Conservation (phyloP, 1,140 invertebrate species). For the Brachionus calyciflorus region DNA sequence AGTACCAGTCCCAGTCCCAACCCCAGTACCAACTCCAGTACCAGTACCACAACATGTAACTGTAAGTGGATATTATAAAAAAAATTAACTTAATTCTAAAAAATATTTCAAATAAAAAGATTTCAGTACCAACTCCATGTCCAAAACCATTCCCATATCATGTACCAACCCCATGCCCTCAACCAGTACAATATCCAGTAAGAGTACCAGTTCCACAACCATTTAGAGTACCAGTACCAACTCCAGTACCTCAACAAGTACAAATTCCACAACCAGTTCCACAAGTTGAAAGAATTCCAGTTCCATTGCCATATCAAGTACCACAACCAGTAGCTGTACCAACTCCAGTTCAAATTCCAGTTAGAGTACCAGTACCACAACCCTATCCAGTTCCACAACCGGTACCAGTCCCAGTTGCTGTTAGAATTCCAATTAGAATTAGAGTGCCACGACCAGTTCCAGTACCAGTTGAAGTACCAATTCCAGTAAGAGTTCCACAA, state of each 20-base stretch:
- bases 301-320: no score
- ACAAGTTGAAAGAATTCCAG: no score
- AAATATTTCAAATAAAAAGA: background rate
- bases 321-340: conserved; percentile 18
- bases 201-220: conserved; percentile 2
- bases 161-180: no score
- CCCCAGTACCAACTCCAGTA: background rate
- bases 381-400: conserved; percentile 18
- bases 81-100: no score
- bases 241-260: background rate
- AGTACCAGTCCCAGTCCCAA: conserved; percentile 3
- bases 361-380: conserved; percentile 14
- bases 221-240: background rate
- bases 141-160: background rate
- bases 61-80: background rate
- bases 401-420: background rate
- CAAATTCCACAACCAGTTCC: background rate
- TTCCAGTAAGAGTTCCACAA: no score
- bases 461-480: no score
- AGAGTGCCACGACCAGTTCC: conserved; percentile 13
- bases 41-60: conserved; percentile 23
- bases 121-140: background rate
- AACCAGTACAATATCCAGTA: no score
- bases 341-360: background rate
- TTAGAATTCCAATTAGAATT: conserved; percentile 1